Evolutionary conservation across 2,113 vertebrate genomes (phyloP), one percentile per base, ranked within the genome.

Genomic region (Platycercus adscitus): DNA sequence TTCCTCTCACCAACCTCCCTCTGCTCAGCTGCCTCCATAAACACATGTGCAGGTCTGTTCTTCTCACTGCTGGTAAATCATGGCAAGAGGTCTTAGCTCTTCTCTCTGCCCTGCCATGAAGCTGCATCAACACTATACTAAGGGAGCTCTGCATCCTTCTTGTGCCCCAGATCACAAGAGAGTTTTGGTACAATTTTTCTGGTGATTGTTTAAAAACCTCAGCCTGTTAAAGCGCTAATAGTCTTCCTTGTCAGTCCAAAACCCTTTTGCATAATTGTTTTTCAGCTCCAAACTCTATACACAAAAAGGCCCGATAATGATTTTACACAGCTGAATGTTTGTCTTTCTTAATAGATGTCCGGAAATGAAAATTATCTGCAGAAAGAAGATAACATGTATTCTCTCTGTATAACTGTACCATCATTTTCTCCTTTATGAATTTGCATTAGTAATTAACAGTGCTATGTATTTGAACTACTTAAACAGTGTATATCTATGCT

Each of bases 361-460:
- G 10, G 86, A 77, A 33, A 29, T n/a, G 49, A 63, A 77, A 91
- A 46, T 37, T 69, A 46, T 77, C 89, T 81, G 66, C n/a, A 53
- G 79, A 41, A 37, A 61, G 76, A 82, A 35, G 18, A 52, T 9
- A 63, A 50, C 17, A 3, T 17, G 18, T 39, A n/a, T 56, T 86
- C 26, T 70, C 28, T 23, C 0, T 6, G 9, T 80, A 35, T 53
- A 63, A 58, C 31, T 39, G 46, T 37, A 43, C 28, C 68, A 39
- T 81, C 41, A 6, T 83, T 81, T 66, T 41, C 68, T 46, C 60
- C 58, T 47, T 81, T 39, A 49, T 53, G 75, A 88, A 94, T 93
- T 90, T 93, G 64, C 80, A 70, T 64, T 68, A 69, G 33, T 77
- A 86, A 94, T 90, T 92, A 93, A 65, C 37, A 83, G 68, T n/a